These are phyloP conservation scores for Phrynocephalus vlangalii DNA, from an alignment of 2,797 vertebrate genomes.

Conservation along the genomic window DNA sequence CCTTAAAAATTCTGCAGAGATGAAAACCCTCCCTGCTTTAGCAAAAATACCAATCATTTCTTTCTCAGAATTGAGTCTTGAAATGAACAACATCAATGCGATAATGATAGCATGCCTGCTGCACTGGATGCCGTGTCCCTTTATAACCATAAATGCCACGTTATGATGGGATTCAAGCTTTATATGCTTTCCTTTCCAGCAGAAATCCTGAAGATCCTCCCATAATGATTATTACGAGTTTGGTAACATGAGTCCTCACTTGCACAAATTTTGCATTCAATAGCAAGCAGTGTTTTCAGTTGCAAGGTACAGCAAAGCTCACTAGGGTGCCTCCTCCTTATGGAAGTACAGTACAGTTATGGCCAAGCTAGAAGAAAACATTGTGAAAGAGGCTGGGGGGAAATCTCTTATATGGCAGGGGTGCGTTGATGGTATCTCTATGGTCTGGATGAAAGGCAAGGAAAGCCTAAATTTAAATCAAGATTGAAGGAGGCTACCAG, in stretches of 20 bases:
- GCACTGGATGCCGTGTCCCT: not conserved
- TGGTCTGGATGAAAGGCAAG: not conserved
- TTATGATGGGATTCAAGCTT: not conserved
- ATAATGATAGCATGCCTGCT: not conserved
- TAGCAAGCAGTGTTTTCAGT: not conserved
- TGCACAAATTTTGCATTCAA: not conserved
- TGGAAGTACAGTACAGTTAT: not conserved
- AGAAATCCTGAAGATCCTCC: not conserved
- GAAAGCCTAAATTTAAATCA: not conserved
- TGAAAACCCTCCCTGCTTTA: not conserved
- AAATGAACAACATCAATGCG: not conserved
- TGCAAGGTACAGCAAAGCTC: not conserved
- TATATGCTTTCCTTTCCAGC: not conserved
- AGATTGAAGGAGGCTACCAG: not conserved
- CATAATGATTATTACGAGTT: not conserved
- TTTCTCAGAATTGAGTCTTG: not conserved
- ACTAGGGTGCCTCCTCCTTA: not conserved
- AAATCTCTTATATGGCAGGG: not conserved
- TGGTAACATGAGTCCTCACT: not conserved
- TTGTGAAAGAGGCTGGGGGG: not conserved
- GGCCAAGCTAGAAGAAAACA: not conserved
- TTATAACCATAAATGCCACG: not conserved
- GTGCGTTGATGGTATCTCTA: not conserved
- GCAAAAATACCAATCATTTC: not conserved
- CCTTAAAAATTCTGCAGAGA: too few relatives aligned